These are phyloP conservation scores for Parazoanthus darwini DNA, from an alignment of 92 coral and sea anemone genomes.

Conservation along the genomic window DNA sequence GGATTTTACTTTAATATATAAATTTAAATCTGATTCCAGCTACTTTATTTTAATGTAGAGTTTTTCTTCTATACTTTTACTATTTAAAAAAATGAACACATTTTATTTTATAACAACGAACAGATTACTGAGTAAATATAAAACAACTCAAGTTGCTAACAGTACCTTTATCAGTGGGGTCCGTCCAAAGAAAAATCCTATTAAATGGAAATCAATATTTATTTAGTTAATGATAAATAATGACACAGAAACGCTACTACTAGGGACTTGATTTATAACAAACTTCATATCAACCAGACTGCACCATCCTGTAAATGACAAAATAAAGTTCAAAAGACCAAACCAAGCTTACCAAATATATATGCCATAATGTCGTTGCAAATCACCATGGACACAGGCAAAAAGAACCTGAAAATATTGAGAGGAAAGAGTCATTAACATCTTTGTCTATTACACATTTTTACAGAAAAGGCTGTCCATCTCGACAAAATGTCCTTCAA, in stretches of 20 bases:
- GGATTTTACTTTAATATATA: too few relatives aligned
- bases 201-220: not conserved
- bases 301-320: not conserved
- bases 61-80: too few relatives aligned
- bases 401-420: slow-evolving; percentile 75
- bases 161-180: slow-evolving; percentile 95
- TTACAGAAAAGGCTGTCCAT: not conserved
- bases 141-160: not conserved
- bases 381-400: slow-evolving; percentile 93
- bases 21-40: too few relatives aligned
- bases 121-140: not conserved
- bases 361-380: slow-evolving; percentile 98
- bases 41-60: too few relatives aligned
- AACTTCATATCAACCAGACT: not conserved
- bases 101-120: not conserved
- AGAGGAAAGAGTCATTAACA: not conserved
- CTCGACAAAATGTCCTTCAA: too few relatives aligned
- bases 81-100: not conserved
- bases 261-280: too few relatives aligned
- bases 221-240: not conserved
- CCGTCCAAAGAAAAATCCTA: slow-evolving; percentile 94
- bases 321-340: not conserved
- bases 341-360: slow-evolving; percentile 79
- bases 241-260: not conserved
- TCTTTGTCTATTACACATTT: not conserved